These are phyloP conservation scores for Pogona vitticeps DNA, from an alignment of 2,113 vertebrate species.

Conservation along the genomic window DNA sequence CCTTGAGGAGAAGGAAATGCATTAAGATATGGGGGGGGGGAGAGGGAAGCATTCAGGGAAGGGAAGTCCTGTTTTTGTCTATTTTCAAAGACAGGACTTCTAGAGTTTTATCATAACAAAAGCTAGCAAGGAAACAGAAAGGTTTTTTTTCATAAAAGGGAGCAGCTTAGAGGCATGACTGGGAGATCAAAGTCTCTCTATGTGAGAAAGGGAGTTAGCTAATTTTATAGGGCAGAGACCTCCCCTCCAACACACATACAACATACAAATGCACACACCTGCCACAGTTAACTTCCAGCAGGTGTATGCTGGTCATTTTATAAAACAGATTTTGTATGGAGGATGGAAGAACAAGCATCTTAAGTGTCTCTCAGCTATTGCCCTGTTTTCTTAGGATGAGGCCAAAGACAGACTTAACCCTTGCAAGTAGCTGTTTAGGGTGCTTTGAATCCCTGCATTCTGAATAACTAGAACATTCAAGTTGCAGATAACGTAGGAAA, in stretches of 20 bases:
- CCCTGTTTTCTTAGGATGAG: background rate
- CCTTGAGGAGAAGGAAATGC: background rate
- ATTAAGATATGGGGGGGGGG: background rate
- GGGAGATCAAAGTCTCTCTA: background rate
- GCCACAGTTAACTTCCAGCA: background rate
- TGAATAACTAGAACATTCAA: background rate
- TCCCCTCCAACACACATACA: too few species aligned
- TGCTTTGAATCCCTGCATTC: background rate
- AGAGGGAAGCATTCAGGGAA: background rate
- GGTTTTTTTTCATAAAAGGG: background rate
- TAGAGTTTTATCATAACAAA: constrained; percentile 7
- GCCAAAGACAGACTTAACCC: background rate
- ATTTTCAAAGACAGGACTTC: background rate
- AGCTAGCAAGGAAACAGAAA: background rate
- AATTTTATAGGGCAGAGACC: background rate
- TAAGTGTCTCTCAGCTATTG: too few species aligned
- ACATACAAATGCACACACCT: background rate
- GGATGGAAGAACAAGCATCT: background rate
- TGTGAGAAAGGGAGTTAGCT: background rate
- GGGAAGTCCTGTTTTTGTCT: background rate
- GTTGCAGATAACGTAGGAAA: background rate
- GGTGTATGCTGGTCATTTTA: background rate
- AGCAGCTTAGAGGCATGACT: background rate
- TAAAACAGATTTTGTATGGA: background rate
- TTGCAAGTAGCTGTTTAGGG: background rate